Percentiles rank a stretch among this genome's conserved stretches.
These are phyloP conservation scores for Heliconius cydno DNA, from an alignment of 2,888 invertebrate species.

Conservation along the genomic window DNA sequence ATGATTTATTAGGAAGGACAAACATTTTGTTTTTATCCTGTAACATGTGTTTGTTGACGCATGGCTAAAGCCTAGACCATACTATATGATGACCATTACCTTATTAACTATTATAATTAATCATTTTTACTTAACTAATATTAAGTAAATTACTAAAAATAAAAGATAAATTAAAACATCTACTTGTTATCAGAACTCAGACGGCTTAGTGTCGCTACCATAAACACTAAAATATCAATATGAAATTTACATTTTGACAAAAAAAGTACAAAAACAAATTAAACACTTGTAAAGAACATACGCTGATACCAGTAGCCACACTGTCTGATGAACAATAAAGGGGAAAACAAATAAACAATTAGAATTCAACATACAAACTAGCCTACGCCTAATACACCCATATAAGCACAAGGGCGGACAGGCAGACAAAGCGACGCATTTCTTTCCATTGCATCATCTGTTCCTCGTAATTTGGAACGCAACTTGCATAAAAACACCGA, in stretches of 20 bases:
- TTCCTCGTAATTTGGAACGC: constrained; percentile 51
- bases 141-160: not conserved
- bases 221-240: not conserved
- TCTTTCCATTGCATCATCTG: constrained; percentile 49
- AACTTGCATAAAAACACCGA: constrained; percentile 44
- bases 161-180: too few relatives aligned
- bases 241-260: not conserved
- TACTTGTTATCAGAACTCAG: too few relatives aligned
- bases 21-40: constrained; percentile 33
- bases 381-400: constrained; percentile 30
- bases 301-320: constrained; percentile 23
- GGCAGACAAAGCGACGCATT: constrained; percentile 51
- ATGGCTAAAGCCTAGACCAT: constrained; percentile 16
- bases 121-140: not conserved
- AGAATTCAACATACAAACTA: constrained; percentile 34
- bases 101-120: not conserved
- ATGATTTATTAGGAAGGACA: constrained; percentile 27
- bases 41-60: constrained; percentile 27
- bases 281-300: not conserved
- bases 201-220: too few relatives aligned
- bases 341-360: constrained; percentile 23
- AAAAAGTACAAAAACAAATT: not conserved
- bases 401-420: constrained; percentile 47
- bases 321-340: constrained; percentile 39
- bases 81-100: not conserved